Evolutionary conservation across 2,888 invertebrate species (phyloP).

Genomic region (Himalopsyche tibetana): DNA sequence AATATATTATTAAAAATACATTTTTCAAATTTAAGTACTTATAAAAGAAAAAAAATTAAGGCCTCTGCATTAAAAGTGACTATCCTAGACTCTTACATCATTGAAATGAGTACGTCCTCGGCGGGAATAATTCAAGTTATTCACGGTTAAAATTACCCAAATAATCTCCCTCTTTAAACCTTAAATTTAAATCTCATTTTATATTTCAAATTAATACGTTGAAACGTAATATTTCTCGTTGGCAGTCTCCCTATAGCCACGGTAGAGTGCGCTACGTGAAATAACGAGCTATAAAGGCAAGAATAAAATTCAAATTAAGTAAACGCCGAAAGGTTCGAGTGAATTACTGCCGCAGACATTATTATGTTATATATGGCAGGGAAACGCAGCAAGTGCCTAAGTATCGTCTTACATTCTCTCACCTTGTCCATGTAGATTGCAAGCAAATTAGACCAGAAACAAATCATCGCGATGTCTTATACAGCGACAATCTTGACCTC

Average conservation of each 20-base stretch:
- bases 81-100: slow-evolving; percentile 2
- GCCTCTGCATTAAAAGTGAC: neutral
- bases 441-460: slow-evolving; percentile 28
- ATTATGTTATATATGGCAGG: slow-evolving; percentile 58
- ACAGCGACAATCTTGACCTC: neutral
- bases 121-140: slow-evolving; percentile 29
- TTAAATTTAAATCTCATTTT: slow-evolving; percentile 61
- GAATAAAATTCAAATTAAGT: slow-evolving; percentile 66
- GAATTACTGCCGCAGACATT: slow-evolving; percentile 65
- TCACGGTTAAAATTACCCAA: slow-evolving; percentile 51
- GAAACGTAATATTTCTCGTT: slow-evolving; percentile 52
- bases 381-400: slow-evolving; percentile 39
- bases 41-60: no score
- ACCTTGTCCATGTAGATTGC: slow-evolving; percentile 16
- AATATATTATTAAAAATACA: no score
- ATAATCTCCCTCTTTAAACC: slow-evolving; percentile 55
- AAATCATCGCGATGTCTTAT: neutral
- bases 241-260: slow-evolving; percentile 46
- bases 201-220: slow-evolving; percentile 61
- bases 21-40: no score
- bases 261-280: slow-evolving; percentile 52
- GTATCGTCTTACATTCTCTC: slow-evolving; percentile 14
- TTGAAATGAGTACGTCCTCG: slow-evolving; percentile 18
- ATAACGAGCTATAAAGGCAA: slow-evolving; percentile 65
- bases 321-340: slow-evolving; percentile 65